Conservation (phyloP, 2,113 vertebrate genomes). For the Boleophthalmus pectinirostris region DNA sequence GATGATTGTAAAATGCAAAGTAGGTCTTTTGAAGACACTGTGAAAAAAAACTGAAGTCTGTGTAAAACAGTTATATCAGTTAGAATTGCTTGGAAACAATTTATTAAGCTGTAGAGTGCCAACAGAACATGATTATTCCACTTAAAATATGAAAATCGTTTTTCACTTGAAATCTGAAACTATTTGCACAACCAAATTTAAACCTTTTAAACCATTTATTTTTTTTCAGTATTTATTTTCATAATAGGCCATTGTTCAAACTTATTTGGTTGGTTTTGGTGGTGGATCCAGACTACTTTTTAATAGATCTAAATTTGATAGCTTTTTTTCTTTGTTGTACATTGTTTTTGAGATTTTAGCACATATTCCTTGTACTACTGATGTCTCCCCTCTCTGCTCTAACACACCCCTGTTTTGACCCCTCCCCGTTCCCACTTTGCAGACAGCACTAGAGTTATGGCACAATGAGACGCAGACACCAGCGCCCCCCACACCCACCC, state of each 20-base stretch:
- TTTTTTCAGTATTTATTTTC: no score
- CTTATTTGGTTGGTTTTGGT: no score
- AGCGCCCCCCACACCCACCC: neutral
- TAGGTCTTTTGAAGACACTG: neutral
- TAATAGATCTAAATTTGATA: no score
- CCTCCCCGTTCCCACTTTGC: conserved; percentile 54
- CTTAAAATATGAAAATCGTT: neutral
- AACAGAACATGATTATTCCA: neutral
- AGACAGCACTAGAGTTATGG: conserved; percentile 81
- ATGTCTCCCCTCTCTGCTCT: conserved; percentile 47
- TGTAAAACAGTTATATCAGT: no score
- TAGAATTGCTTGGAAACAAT: no score
- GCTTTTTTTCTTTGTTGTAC: neutral
- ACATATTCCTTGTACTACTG: neutral
- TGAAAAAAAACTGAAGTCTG: neutral
- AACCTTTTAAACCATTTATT: no score
- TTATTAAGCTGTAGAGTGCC: no score
- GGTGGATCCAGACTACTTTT: no score
- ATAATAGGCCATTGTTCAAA: no score
- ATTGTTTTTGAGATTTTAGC: neutral
- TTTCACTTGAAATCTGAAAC: no score
- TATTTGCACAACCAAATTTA: no score
- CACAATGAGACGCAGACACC: conserved; percentile 79
- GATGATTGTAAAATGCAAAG: neutral
- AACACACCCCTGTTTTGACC: conserved; percentile 43